Evolutionary conservation across 1,140 invertebrate species (phyloP).

Genomic region (Bombus huntii): DNA sequence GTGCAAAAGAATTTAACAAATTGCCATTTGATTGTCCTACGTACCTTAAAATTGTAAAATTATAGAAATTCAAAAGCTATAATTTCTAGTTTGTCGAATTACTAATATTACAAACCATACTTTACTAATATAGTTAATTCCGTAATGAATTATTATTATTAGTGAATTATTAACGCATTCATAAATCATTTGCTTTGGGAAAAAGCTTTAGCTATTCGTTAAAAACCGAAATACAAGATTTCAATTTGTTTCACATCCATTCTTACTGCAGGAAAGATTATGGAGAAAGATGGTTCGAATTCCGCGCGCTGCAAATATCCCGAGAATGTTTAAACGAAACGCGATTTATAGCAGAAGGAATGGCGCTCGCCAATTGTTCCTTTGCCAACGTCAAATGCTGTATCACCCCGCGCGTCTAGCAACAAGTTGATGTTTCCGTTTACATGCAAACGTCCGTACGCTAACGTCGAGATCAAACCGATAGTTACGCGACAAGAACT

Average conservation of each 20-base stretch:
- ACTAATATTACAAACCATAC: too few relatives aligned
- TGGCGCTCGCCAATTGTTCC: conserved; percentile 65
- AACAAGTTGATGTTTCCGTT: conserved; percentile 67
- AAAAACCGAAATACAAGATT: neutral
- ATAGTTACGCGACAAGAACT: conserved; percentile 29
- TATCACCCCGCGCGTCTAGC: conserved; percentile 50
- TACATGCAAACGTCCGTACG: conserved; percentile 14
- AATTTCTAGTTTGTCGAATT: too few relatives aligned
- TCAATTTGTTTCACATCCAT: neutral
- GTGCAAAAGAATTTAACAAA: too few relatives aligned
- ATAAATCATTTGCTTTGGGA: too few relatives aligned
- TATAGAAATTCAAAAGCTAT: too few relatives aligned
- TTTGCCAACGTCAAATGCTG: conserved; percentile 68
- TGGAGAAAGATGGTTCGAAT: conserved; percentile 4
- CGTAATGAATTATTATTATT: too few relatives aligned
- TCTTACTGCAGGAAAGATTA: too few relatives aligned
- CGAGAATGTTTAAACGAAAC: conserved; percentile 23
- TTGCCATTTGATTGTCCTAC: too few relatives aligned
- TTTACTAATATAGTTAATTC: too few relatives aligned
- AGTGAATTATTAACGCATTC: too few relatives aligned
- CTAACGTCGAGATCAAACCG: conserved; percentile 12
- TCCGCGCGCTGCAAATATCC: neutral
- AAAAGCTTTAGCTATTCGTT: neutral
- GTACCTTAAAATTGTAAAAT: too few relatives aligned
- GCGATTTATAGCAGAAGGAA: conserved; percentile 6